A percentile compares a stretch with the other conserved stretches of the same genome.
Conservation (phyloP, 2,888 invertebrate species). For the Julus scandinavius region DNA sequence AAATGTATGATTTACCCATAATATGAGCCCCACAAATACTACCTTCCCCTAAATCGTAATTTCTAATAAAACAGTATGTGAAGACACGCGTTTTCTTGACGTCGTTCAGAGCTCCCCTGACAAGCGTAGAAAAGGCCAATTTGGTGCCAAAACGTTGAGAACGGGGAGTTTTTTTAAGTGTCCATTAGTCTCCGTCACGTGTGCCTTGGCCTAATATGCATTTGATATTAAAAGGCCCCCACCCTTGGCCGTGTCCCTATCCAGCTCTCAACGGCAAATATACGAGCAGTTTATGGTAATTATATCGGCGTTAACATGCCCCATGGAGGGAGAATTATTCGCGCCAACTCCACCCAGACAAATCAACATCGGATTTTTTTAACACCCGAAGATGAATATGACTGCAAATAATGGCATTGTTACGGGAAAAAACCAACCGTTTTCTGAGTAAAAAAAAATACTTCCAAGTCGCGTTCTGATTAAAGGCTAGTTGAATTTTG, state of each 20-base stretch:
- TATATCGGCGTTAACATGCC: slow-evolving; percentile 50
- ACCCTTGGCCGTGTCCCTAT: slow-evolving; percentile 17
- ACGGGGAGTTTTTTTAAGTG: slow-evolving; percentile 19
- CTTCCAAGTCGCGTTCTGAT: neutral
- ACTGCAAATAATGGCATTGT: neutral
- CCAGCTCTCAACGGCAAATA: slow-evolving; percentile 35
- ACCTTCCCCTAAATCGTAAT: neutral
- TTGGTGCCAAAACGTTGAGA: slow-evolving; percentile 21
- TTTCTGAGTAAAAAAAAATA: neutral
- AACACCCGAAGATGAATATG: neutral
- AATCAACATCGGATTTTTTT: slow-evolving; percentile 37
- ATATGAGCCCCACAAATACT: neutral
- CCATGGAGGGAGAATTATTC: slow-evolving; percentile 51
- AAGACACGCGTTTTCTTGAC: neutral
- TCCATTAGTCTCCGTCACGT: slow-evolving; percentile 6
- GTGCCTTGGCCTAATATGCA: slow-evolving; percentile 1
- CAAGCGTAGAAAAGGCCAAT: neutral
- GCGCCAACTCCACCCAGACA: slow-evolving; percentile 49
- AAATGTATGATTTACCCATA: too few species aligned
- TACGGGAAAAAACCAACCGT: neutral
- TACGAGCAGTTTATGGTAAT: slow-evolving; percentile 52
- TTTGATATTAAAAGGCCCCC: slow-evolving; percentile 35
- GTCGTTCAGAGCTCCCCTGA: neutral
- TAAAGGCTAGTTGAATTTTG: neutral
- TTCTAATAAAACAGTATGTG: neutral